Conservation (phyloP, 2,888 invertebrate genomes). For the Hetaerina titia region DNA sequence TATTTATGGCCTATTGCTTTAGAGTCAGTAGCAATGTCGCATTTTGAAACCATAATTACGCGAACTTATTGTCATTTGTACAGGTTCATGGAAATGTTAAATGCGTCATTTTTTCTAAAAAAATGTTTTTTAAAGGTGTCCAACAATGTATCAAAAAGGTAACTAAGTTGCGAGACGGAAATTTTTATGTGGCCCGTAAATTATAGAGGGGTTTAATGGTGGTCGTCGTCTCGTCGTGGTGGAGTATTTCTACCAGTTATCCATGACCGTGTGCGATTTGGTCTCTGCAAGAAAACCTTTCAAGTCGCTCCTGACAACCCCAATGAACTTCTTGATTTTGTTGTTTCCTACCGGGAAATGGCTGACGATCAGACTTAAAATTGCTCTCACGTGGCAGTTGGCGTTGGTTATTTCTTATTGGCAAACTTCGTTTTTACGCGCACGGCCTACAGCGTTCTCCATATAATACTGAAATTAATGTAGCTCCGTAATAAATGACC, state of each 20-base stretch:
- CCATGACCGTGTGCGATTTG: conserved; percentile 29
- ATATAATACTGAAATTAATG: conserved; percentile 39
- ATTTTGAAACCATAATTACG: conserved; percentile 5
- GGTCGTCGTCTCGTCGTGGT: not conserved
- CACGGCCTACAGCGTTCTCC: not conserved
- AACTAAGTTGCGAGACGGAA: not conserved
- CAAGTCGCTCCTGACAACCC: not conserved
- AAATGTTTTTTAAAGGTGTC: not conserved
- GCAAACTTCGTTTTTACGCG: conserved; percentile 17
- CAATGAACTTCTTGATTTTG: conserved; percentile 35
- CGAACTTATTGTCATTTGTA: not conserved
- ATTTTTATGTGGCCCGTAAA: conserved; percentile 2
- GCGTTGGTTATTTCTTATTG: conserved; percentile 6
- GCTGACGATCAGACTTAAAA: conserved; percentile 12
- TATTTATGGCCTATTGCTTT: not conserved
- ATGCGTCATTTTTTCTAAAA: not conserved
- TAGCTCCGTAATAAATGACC: not conserved
- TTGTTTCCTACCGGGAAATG: conserved; percentile 26
- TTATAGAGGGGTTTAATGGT: not conserved
- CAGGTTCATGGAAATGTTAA: conserved; percentile 26
- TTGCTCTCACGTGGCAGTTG: conserved; percentile 14
- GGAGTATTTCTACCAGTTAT: conserved; percentile 14
- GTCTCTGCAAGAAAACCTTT: not conserved
- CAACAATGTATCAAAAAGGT: conserved; percentile 16
- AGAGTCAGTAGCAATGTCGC: not conserved